Conservation (phyloP, 2,888 invertebrate species). For the Synanthedon formicaeformis region DNA sequence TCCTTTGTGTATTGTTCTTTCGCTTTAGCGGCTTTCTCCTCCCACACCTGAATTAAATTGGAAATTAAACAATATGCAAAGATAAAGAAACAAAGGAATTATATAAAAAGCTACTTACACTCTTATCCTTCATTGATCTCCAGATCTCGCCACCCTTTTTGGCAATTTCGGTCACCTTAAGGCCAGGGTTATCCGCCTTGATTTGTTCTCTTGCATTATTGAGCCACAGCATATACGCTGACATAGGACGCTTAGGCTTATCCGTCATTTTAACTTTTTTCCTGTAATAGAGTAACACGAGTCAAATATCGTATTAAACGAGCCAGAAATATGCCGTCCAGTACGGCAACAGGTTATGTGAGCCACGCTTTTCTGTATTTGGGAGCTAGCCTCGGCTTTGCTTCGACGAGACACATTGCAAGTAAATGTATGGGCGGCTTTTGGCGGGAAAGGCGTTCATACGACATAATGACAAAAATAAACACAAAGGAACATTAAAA, state of each 20-base stretch:
- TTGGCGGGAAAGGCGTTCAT: conserved; percentile 66
- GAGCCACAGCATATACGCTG: conserved; percentile 96
- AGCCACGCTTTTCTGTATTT: conserved; percentile 25
- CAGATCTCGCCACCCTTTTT: conserved; percentile 97
- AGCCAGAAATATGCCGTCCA: conserved; percentile 12
- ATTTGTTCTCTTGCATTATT: conserved; percentile 89
- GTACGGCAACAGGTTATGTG: conserved; percentile 37
- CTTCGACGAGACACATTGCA: conserved; percentile 11
- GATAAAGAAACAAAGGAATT: conserved; percentile 3
- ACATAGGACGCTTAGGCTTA: conserved; percentile 94
- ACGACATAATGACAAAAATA: conserved; percentile 11
- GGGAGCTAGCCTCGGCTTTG: conserved; percentile 31
- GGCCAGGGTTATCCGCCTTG: conserved; percentile 91
- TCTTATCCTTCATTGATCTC: conserved; percentile 90
- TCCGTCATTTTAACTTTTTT: conserved; percentile 79
- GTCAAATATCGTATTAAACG: conserved; percentile 10
- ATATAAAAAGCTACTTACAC: conserved; percentile 66
- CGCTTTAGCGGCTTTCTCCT: conserved; percentile 86
- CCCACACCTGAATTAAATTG: conserved; percentile 80
- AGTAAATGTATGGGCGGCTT: conserved; percentile 49
- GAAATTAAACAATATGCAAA: conserved; percentile 1
- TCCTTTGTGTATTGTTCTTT: conserved; percentile 91
- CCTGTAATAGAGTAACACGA: conserved; percentile 31
- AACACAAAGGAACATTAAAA: conserved; percentile 20
- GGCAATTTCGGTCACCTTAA: conserved; percentile 91